phyloP scores from a whole-genome alignment of 2,888 invertebrate species.

The Minunthozetes semirufus region DNA sequence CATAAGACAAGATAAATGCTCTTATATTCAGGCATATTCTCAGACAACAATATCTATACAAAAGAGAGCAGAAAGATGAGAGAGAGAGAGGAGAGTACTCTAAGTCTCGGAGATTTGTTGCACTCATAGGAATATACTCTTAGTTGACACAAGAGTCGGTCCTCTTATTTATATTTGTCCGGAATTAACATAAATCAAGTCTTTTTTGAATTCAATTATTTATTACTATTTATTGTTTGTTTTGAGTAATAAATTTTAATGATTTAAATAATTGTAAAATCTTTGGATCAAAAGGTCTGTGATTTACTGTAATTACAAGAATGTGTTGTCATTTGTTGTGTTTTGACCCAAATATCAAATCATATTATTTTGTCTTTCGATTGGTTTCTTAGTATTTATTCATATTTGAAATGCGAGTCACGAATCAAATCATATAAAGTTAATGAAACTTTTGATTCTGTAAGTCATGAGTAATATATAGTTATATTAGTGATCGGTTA shows the following conservation, averaged over 20 bases:
- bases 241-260: no score
- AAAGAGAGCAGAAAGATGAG: background rate
- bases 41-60: background rate
- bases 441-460: background rate
- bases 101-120: slow-evolving; percentile 12
- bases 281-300: no score
- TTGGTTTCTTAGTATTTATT: background rate
- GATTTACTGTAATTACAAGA: no score
- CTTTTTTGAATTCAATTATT: no score
- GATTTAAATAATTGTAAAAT: no score
- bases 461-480: slow-evolving; percentile 12
- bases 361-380: background rate
- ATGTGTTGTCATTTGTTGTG: background rate
- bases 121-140: slow-evolving; percentile 13
- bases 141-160: background rate
- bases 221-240: no score
- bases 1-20: slow-evolving; percentile 22
- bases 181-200: background rate
- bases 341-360: background rate
- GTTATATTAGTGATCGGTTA: slow-evolving; percentile 2
- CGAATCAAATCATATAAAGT: slow-evolving; percentile 27
- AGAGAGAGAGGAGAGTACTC: background rate
- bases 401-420: slow-evolving; percentile 6
- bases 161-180: slow-evolving; percentile 3
- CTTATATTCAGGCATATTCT: background rate